A percentile compares a stretch with the other conserved stretches of the same genome.
Conservation (phyloP, 2,888 invertebrate species). For the Drosophila mulleri region DNA sequence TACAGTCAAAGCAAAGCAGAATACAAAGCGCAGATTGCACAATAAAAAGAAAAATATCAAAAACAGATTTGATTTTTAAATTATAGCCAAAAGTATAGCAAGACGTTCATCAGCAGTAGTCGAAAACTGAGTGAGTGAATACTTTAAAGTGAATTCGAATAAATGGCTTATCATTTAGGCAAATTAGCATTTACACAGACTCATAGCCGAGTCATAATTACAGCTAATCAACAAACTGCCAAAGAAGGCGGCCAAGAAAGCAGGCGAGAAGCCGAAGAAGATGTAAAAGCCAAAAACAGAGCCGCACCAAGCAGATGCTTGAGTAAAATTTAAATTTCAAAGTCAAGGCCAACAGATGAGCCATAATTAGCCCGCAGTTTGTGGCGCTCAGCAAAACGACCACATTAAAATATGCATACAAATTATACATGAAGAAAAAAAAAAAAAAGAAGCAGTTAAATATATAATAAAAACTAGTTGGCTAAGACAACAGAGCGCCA, state of each 20-base stretch:
- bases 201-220: conserved; percentile 48
- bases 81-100: conserved; percentile 25
- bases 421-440: conserved; percentile 1
- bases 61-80: background rate
- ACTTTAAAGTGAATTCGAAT: conserved; percentile 18
- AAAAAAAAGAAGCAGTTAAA: conserved; percentile 6
- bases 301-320: conserved; percentile 7
- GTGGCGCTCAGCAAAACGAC: conserved; percentile 38
- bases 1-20: background rate
- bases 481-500: conserved; percentile 20
- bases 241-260: conserved; percentile 38
- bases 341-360: conserved; percentile 61
- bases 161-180: conserved; percentile 35
- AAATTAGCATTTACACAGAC: conserved; percentile 43
- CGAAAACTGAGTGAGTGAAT: conserved; percentile 22
- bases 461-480: conserved; percentile 23
- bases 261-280: conserved; percentile 26
- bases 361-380: conserved; percentile 39
- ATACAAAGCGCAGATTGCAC: conserved; percentile 1
- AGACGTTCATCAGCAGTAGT: no score
- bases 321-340: conserved; percentile 51
- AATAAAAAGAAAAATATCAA: conserved; percentile 4
- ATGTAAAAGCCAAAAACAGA: conserved; percentile 26
- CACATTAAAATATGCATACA: conserved; percentile 35
- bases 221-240: conserved; percentile 35